Base-by-base conservation (phyloP, 2,888 invertebrate genomes). In the Criorhina ranunculi region DNA sequence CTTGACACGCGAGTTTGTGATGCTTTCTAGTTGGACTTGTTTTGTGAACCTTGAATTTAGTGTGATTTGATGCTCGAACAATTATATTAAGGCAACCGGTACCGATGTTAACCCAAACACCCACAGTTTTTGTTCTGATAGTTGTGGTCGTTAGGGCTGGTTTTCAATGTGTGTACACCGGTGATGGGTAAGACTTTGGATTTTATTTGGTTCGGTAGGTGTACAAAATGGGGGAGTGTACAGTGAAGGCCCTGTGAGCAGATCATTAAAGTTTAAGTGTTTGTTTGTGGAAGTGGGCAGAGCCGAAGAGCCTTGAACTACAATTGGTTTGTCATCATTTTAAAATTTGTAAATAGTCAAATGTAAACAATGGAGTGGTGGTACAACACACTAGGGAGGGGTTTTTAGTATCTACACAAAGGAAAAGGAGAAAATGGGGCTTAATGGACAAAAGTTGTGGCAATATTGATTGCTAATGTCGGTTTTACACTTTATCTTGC, bases 31-130 rank as follows among this genome's bases (percentile, higher is more conserved):
- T 15, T 66, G 51, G 29, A 60, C 60, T 24, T 44, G 60, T 60
- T 60, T 42, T 44, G 29, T 31, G 42, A 60, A 60, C 42, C 60
- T 60, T 60, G 60, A 60, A 42, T 60, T 60, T 44, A 60, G 60
- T 42, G 12, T 31, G 7, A n/a, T 40, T 67, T 67, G 67, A 42
- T 29, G 67, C 29, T 53, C 53, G 33, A 53, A 49, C 49, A 49
- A 37, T 51, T 51, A 66, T 49, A 66, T 49, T 37, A 35, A 51
- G 37, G 64, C 51, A 37, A 51, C 67, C 42, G 51, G 64, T 12
- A 24, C 2, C 29, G 35, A 4, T 66, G 24, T 51, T 37, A 66
- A 51, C 51, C 31, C 15, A 53, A 53, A 53, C n/a, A 40, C 67
- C 67, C 37, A 53, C 67, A 9, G 31, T 37, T 17, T 53, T 51